Evolutionary conservation across 2,113 vertebrate genomes (phyloP), one percentile per base, ranked within the genome.

Genomic region (Lonchura striata): DNA sequence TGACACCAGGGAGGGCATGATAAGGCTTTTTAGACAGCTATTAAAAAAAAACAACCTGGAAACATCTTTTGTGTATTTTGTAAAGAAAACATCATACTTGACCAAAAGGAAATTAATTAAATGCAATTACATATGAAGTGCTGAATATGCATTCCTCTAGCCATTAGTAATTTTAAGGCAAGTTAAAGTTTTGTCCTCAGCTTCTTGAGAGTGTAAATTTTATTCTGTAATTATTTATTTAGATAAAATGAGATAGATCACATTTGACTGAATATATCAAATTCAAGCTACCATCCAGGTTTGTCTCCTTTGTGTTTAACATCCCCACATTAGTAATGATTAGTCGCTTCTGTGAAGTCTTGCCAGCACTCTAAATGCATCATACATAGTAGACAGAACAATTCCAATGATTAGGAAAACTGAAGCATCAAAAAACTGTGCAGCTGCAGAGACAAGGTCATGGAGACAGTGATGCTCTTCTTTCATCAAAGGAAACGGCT

Each of bases 371-470:
- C 63, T 77, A 91, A 93, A 96, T 86, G 85, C 64, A 82, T 68
- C 65, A 60, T 53, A 37, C 41, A 70, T 54, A 88, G 33, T 19
- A 70, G 39, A 39, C 85, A 96, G 71, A 95, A 93, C 84, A 95
- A 95, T 95, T 86, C 57, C 54, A 88, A 23, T 93, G 87, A 97
- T 93, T 92, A 88, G 79, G 47, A 85, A 96, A 82, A 88, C 68
- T 39, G 63, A 94, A 95, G 54, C 24, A 0, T 83, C 59, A 81
- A 74, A 68, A 95, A 83, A 11, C 4, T n/a, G 22, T 56, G 54
- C 95, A 96, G 92, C 94, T 97, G 93, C 85, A 90, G 46, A 91
- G 56, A 22, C 82, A 92, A 95, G 94, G 87, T 96, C 95, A 83
- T 5, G 28, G 71, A 94, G 63, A 77, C 30, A 49, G 9, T 10